phyloP scores from a whole-genome alignment of 2,113 vertebrate species.

The Notarius lentiginosus region DNA sequence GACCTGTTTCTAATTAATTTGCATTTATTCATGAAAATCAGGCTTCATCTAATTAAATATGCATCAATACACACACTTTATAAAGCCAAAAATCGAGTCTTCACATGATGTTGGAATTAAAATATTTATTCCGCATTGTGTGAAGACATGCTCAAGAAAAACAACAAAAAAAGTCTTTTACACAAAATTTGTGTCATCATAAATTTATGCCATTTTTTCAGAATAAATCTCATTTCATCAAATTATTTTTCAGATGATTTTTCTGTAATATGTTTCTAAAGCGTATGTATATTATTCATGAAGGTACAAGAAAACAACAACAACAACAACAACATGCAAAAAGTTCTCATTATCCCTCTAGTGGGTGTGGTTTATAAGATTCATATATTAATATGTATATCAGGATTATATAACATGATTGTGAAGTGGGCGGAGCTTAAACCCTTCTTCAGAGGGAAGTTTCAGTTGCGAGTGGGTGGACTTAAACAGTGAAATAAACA shows the following conservation, averaged over 20 bases:
- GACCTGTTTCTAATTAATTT: not conserved
- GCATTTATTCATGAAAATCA: not conserved
- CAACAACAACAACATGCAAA: not conserved
- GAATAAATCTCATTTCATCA: no score
- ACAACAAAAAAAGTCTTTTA: no score
- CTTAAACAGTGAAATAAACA: not conserved
- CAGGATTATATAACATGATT: not conserved
- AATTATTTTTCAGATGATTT: no score
- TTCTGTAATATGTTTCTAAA: not conserved
- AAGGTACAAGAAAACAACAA: not conserved
- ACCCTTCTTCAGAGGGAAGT: no score
- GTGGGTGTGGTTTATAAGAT: not conserved
- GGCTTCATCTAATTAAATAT: not conserved
- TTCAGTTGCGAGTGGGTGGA: not conserved
- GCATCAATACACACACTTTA: not conserved
- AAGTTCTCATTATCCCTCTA: no score
- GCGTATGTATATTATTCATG: not conserved
- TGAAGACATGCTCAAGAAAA: no score
- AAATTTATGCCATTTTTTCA: no score
- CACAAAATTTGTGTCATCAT: no score
- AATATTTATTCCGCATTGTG: no score
- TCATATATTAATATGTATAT: not conserved
- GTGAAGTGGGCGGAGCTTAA: not conserved
- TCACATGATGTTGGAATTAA: no score
- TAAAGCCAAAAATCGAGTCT: no score